phyloP scores from a whole-genome alignment of 2,113 vertebrate genomes.

The Rhabdornis inornatus region DNA sequence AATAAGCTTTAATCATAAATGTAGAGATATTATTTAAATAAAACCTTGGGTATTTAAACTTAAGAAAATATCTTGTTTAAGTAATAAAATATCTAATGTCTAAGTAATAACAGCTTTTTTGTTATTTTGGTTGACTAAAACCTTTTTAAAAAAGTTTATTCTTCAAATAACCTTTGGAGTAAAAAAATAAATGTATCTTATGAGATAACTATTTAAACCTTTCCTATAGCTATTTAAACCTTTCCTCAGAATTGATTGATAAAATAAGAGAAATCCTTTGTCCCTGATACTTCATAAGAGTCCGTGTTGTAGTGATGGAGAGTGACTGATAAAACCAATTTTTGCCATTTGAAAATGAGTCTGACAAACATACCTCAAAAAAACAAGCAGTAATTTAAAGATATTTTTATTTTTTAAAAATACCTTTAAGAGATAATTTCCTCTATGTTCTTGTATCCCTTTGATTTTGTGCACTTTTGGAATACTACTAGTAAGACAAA shows the following conservation, averaged over 20 bases:
- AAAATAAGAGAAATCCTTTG: not conserved
- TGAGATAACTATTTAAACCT: not conserved
- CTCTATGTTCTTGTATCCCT: not conserved
- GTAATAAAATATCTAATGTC: not conserved
- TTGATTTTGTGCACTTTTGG: not conserved
- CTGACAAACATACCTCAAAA: not conserved
- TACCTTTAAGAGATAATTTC: not conserved
- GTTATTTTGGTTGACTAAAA: not conserved
- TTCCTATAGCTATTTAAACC: fast-evolving
- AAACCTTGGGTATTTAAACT: not conserved
- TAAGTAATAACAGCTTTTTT: not conserved
- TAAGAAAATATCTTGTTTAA: not conserved
- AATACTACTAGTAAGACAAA: not conserved
- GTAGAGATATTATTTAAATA: not conserved
- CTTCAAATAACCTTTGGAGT: not conserved
- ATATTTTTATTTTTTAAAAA: not conserved
- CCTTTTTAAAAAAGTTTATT: fast-evolving
- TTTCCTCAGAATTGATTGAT: not conserved
- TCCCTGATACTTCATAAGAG: not conserved
- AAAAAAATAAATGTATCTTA: not conserved
- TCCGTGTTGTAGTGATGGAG: not conserved
- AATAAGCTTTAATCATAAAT: not conserved
- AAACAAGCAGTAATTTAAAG: not conserved
- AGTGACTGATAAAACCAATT: not conserved
- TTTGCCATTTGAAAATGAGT: not conserved